A percentile compares a stretch with the other conserved stretches of the same genome.
Conservation (phyloP, 2,113 vertebrate genomes). For the Amazona guildingii region DNA sequence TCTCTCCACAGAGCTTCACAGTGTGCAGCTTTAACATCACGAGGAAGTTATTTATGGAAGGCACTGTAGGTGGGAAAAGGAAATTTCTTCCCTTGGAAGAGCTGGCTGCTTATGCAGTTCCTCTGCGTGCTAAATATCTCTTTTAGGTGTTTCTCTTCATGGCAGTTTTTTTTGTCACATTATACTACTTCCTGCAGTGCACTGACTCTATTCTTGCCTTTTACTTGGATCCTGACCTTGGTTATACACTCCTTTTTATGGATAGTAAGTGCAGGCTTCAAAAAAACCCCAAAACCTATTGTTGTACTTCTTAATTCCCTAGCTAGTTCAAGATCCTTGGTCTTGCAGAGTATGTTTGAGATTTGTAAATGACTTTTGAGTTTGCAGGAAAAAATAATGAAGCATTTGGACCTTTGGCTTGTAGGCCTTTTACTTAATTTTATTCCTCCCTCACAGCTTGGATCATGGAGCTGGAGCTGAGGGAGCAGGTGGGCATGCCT, state of each 20-base stretch:
- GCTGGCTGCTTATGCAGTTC: background rate
- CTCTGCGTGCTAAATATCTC: background rate
- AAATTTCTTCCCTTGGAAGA: background rate
- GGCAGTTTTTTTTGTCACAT: background rate
- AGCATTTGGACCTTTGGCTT: background rate
- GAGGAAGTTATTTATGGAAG: constrained; percentile 40
- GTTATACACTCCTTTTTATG: background rate
- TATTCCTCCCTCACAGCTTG: background rate
- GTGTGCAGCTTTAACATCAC: background rate
- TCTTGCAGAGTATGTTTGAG: background rate
- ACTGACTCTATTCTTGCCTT: background rate
- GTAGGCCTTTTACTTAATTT: background rate
- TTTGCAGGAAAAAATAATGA: constrained; percentile 14
- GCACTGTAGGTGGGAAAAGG: background rate
- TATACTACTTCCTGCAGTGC: background rate
- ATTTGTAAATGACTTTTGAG: background rate
- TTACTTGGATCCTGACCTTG: background rate
- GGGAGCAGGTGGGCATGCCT: background rate
- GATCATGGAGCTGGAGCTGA: background rate
- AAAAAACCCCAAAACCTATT: background rate
- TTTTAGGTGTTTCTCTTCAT: background rate
- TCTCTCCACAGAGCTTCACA: background rate
- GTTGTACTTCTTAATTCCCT: background rate
- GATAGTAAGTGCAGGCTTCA: background rate
- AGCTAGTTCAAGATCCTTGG: background rate